phyloP scores from a whole-genome alignment of 2,797 vertebrate species.

The Diglossa cyanea region DNA sequence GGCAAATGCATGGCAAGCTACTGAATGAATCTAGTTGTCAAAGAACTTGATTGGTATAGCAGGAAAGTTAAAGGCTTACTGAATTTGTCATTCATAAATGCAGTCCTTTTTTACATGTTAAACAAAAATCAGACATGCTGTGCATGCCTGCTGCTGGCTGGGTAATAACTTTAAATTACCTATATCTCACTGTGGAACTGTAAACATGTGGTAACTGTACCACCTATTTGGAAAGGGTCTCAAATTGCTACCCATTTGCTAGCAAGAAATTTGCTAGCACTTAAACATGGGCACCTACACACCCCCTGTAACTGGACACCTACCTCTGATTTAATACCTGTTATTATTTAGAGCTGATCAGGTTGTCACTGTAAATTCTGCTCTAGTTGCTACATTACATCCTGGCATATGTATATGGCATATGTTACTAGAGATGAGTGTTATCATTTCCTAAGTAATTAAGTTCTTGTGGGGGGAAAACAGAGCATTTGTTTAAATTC shows the following conservation, averaged over 20 bases:
- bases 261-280: not conserved
- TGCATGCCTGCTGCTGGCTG: not conserved
- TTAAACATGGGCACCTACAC: not conserved
- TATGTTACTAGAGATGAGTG: not conserved
- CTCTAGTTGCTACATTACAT: not conserved
- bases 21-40: not conserved
- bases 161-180: conserved; percentile 3
- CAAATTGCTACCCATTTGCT: not conserved
- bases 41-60: not conserved
- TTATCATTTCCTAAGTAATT: not conserved
- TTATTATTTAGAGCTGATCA: not conserved
- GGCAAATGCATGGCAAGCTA: not conserved
- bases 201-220: not conserved
- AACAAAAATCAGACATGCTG: not conserved
- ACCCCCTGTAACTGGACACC: not conserved
- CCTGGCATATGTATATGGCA: too few species aligned
- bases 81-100: not conserved
- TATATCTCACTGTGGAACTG: not conserved
- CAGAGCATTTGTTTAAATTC: not conserved
- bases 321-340: not conserved
- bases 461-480: not conserved
- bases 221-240: not conserved
- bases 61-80: not conserved
- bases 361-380: not conserved
- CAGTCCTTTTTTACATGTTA: not conserved